phyloP scores from a whole-genome alignment of 2,888 invertebrate genomes.

The Xestoiulus laeticollis region DNA sequence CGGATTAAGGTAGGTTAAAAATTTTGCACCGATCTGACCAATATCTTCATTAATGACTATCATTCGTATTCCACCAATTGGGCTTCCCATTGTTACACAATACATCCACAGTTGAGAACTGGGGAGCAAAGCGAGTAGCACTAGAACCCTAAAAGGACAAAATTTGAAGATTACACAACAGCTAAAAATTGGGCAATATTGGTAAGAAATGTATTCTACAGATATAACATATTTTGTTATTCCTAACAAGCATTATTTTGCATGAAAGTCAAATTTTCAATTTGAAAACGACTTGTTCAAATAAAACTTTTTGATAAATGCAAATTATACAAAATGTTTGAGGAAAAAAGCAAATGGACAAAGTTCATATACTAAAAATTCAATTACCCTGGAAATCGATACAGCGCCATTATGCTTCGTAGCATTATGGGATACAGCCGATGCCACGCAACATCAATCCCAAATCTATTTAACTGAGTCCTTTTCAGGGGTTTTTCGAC shows the following conservation, averaged over 20 bases:
- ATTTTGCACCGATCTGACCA: neutral
- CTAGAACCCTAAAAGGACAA: neutral
- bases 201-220: too few relatives aligned
- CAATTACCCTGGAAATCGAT: constrained; percentile 7
- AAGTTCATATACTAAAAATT: neutral
- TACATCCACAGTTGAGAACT: neutral
- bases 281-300: too few relatives aligned
- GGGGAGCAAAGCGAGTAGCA: neutral
- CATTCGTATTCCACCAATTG: neutral
- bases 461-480: neutral
- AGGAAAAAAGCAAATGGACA: too few relatives aligned
- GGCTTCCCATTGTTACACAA: neutral
- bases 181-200: too few relatives aligned
- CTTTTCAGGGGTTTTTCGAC: neutral
- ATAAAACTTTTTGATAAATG: too few relatives aligned
- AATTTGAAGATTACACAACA: too few relatives aligned
- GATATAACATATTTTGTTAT: too few relatives aligned
- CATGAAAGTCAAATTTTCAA: too few relatives aligned
- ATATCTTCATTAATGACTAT: neutral
- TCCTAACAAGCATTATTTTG: too few relatives aligned
- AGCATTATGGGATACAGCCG: neutral
- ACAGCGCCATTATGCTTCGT: neutral
- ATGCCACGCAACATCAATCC: neutral
- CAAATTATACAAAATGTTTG: too few relatives aligned
- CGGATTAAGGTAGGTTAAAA: neutral